Base-by-base conservation (phyloP, 2,113 vertebrate species). In the Oncorhynchus kisutch region DNA sequence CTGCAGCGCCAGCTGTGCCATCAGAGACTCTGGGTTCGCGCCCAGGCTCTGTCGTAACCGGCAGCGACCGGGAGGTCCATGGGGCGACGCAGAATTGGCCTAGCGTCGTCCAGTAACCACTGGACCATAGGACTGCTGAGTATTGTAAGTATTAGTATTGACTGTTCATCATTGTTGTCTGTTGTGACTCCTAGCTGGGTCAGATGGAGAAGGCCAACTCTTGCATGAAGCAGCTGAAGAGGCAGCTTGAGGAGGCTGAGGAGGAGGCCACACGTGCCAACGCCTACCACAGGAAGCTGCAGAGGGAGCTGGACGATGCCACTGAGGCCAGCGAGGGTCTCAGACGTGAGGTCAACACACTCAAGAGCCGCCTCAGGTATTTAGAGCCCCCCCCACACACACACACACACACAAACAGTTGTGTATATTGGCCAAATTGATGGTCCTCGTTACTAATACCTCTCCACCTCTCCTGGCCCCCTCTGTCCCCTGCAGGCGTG, bases 301-400 rank as follows among this genome's bases (percentile, higher is more conserved):
- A 99, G 92, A 90, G 98, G 24, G 97, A 99, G 88, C 94, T 99
- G 88, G 97, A 99, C 0, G 98, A 99, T 60, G 97, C 97, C 64
- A 96, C 95, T 0, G 98, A 99, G 91, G 93, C 95, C 85, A 99
- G 95, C 0, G 98, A 99, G 18, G 91, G 94, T 64, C 91, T 99
- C 92, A 94, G 92, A 87, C 92, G 97, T 0, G 98, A 99, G 89
- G 94, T 99, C 75, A 91, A 92, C 51, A 93, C 96, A 0, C 94
- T 99, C 71, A 99, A 99, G 91, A 99, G 90, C 94, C 97, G 97
- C 88, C 97, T 99, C 91, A 96, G 98, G 98, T 99, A 39, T 89
- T 31, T 11, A 27, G 66, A 29, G 66, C 29, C 66, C 2, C 25
- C 25, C 65, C 0, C 9, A 66, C 64, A 66, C 25, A 24, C n/a